Evolutionary conservation across 92 coral and sea anemone species (phyloP).

Genomic region (Epizoanthus stellaris): DNA sequence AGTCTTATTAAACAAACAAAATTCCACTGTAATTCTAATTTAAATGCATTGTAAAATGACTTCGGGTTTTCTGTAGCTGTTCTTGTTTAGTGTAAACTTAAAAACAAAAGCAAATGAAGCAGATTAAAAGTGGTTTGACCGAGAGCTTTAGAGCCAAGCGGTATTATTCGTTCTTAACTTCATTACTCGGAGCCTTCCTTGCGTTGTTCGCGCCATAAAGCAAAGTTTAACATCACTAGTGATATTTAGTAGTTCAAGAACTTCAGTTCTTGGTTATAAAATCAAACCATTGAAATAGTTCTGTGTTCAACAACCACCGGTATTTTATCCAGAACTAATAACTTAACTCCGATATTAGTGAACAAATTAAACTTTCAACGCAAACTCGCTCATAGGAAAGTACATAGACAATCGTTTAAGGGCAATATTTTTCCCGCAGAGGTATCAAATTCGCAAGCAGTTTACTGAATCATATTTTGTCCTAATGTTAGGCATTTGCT

Average conservation of each 20-base stretch:
- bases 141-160: background rate
- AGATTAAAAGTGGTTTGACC: background rate
- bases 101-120: background rate
- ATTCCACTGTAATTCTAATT: no score
- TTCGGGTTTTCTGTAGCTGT: no score
- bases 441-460: background rate
- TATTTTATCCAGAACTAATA: constrained; percentile 36
- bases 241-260: background rate
- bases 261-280: background rate
- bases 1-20: no score
- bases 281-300: background rate
- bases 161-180: background rate
- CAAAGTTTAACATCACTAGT: background rate
- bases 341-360: background rate
- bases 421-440: no score
- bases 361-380: no score
- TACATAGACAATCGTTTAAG: background rate
- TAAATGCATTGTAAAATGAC: no score
- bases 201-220: background rate
- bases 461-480: background rate
- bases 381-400: no score
- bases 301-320: constrained; percentile 23
- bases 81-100: no score
- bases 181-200: background rate
- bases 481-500: constrained; percentile 39